Conservation (phyloP, 2,113 vertebrate species). For the Amphiprion ocellaris region DNA sequence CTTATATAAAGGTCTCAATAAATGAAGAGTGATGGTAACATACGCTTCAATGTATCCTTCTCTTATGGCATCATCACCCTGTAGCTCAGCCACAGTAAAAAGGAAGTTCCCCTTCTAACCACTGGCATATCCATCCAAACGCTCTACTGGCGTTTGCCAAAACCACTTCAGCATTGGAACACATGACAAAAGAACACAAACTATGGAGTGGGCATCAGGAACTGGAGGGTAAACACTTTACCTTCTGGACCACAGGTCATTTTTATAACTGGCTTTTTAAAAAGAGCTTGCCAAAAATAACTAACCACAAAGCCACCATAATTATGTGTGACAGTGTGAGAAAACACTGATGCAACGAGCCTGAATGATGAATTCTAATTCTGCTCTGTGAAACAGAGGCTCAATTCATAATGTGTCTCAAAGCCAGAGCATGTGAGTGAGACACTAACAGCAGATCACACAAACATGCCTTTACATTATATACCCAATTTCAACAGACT, state of each 20-base stretch:
- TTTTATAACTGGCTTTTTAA: background rate
- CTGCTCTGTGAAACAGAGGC: constrained; percentile 22
- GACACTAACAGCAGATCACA: background rate
- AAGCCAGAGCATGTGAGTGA: constrained; percentile 7
- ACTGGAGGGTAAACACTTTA: constrained; percentile 25
- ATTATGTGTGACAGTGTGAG: constrained; percentile 16
- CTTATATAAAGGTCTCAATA: constrained; percentile 8
- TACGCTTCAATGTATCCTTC: background rate
- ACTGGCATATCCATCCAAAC: constrained; percentile 14
- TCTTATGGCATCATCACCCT: background rate
- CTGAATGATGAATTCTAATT: constrained; percentile 13
- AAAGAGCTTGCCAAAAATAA: constrained; percentile 33
- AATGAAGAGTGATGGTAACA: constrained; percentile 19
- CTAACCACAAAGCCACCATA: constrained; percentile 12
- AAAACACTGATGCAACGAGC: constrained; percentile 43
- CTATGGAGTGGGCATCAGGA: constrained; percentile 9
- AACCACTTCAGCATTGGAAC: constrained; percentile 1
- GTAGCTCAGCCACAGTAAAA: background rate
- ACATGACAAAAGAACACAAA: constrained; percentile 31
- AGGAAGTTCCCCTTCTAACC: constrained; percentile 48
- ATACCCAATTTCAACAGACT: background rate
- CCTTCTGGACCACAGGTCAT: constrained; percentile 14
- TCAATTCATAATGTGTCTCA: background rate
- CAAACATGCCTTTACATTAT: constrained; percentile 15
- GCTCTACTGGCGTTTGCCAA: background rate